Evolutionary conservation across 2,888 invertebrate genomes (phyloP).

Genomic region (Andrena chrysosceles): DNA sequence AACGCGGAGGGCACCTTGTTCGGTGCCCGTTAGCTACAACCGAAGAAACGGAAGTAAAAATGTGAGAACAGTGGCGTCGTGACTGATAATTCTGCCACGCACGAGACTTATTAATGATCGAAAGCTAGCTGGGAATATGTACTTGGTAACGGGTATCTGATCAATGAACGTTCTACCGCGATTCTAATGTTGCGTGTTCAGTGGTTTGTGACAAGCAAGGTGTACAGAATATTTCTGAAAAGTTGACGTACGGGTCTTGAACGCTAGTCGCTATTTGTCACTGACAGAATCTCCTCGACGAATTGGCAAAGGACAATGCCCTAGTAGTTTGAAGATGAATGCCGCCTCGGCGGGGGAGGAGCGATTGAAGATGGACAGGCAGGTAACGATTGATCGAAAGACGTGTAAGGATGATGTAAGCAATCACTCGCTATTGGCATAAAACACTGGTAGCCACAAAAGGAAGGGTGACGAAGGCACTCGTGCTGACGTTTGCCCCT

Average conservation of each 20-base stretch:
- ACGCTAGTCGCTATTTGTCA: slow-evolving; percentile 17
- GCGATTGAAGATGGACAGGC: not conserved
- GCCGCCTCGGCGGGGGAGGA: not conserved
- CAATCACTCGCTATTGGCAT: slow-evolving; percentile 18
- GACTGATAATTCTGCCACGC: slow-evolving; percentile 15
- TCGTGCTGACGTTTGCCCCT: not conserved
- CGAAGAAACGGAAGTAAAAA: slow-evolving; percentile 7
- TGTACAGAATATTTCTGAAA: not conserved
- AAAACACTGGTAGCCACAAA: slow-evolving; percentile 14
- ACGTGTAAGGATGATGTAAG: not conserved
- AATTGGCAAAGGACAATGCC: not conserved
- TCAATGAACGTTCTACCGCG: slow-evolving; percentile 10
- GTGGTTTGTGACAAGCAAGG: slow-evolving; percentile 13
- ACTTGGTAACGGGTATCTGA: slow-evolving; percentile 39
- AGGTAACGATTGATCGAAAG: not conserved
- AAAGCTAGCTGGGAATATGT: slow-evolving; percentile 2
- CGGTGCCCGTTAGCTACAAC: not conserved
- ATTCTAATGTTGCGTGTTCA: not conserved
- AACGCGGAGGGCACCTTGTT: not conserved
- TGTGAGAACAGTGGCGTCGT: slow-evolving; percentile 22
- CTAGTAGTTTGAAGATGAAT: not conserved
- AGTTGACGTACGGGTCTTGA: not conserved
- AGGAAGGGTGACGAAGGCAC: slow-evolving; percentile 8
- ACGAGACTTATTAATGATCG: slow-evolving; percentile 44
- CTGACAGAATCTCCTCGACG: not conserved